Evolutionary conservation across 2,113 vertebrate species (phyloP), one percentile per base, ranked within the genome.

Genomic region (Phrynosoma platyrhinos): DNA sequence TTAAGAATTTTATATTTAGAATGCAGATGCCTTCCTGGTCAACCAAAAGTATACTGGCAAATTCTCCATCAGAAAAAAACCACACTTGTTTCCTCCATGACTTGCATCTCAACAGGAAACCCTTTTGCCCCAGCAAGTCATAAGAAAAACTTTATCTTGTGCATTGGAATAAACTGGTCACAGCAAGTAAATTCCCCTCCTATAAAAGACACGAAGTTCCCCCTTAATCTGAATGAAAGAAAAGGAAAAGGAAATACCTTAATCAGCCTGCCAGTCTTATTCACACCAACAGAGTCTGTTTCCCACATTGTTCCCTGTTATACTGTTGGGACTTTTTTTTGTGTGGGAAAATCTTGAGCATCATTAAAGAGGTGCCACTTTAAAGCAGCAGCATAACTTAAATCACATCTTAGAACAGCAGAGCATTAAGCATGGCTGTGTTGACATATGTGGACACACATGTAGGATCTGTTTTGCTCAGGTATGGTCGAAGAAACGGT

Each of bases 61-160:
- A 83, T 81, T 88, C 79, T 76, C 87, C 85, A 79, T 89, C 27
- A 71, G 90, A 84, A 90, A 52, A 79, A 93, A 93, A 27, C 23
- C 75, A 87, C 85, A 66, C 83, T 9, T 79, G 6, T 64, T 92
- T 87, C 84, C 0, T 0, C 79, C 47, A 79, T 0, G 2, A 84
- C 89, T 91, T 92, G 84, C 89, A 82, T 91, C 91, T 91, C 85
- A 83, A 66, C 1, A 0, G 94, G 87, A 88, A 89, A 89, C 62
- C 74, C 87, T 92, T 82, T 71, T 85, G 27, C 91, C 85, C 75
- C 83, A 79, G 92, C 92, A 93, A 95, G 82, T 94, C 94, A 94
- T 2, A 0, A n/a, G 47, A 77, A 79, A 14, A 77, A 89, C 89
- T 91, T 40, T 64, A 42, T 16, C 21, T 7, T 66, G 58, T 40